Evolutionary conservation across 2,888 invertebrate genomes (phyloP), one percentile per base, ranked within the genome.

Genomic region (Perizoma affinitatum): DNA sequence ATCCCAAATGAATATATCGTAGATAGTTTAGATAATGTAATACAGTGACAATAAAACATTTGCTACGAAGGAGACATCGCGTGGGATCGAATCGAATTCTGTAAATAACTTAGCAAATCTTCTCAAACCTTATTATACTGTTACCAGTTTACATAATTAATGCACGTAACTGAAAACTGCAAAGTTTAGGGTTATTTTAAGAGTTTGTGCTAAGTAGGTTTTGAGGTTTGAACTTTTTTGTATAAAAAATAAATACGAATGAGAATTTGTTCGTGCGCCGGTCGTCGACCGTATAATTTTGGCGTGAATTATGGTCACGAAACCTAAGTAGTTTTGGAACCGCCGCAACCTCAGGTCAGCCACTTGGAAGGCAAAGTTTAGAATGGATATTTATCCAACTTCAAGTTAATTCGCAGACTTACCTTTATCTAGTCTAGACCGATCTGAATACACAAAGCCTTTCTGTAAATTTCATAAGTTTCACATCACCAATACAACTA

Each of bases 301-400:
- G 76, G 83, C 85, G 80, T 81, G 81, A 82, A 83, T 80, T 83
- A 82, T 78, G 71, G 80, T 83, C 83, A 83, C 83, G 83, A 83
- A 82, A 75, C 74, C 74, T 63, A 79, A 76, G 79, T 81, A 76
- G 73, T 81, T 84, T 84, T 79, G 68, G 73, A 75, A 79, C 70
- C 66, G 63, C 69, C 71, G 64, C 67, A 68, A 62, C 68, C 68
- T 68, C 64, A 72, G 81, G 78, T 80, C 80, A 77, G 66, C 71
- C 71, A 80, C 79, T 74, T 64, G 61, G 40, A 63, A 70, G 63
- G 48, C 54, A 62, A 61, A 63, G 38, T 61, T 63, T 46, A 44
- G 56, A 56, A 55, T 54, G 45, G 53, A 48, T 63, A 57, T 53
- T 53, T 58, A 42, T 22, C 47, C 7, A 36, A 55, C 48, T 49